Conservation (phyloP, 2,113 vertebrate genomes). For the Oenanthe oenanthe region DNA sequence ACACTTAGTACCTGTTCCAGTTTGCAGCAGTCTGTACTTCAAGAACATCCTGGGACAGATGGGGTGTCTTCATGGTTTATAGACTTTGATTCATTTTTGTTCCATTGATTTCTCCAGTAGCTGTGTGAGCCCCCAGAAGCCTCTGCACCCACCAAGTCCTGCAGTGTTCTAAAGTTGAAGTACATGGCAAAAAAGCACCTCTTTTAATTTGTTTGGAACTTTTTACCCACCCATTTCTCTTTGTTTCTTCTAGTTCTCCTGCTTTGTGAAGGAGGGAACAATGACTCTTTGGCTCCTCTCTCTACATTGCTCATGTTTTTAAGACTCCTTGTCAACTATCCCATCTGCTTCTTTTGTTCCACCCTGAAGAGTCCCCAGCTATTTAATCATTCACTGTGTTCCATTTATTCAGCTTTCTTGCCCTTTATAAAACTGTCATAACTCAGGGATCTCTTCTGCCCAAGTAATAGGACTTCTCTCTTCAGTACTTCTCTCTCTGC, state of each 20-base stretch:
- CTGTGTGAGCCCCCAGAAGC: neutral
- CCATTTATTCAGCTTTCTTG: neutral
- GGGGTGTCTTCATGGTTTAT: neutral
- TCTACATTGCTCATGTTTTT: neutral
- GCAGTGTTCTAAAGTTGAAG: neutral
- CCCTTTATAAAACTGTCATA: neutral
- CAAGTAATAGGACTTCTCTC: neutral
- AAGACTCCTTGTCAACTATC: neutral
- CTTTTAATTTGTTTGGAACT: neutral
- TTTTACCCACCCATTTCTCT: neutral
- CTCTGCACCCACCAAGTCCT: neutral
- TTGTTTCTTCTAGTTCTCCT: neutral
- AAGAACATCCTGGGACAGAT: neutral
- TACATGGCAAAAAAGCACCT: neutral
- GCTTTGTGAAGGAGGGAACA: neutral
- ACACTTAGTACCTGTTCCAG: neutral
- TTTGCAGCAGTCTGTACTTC: neutral
- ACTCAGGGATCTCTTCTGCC: neutral
- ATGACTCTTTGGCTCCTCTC: neutral
- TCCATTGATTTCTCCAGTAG: neutral
- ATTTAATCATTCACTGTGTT: neutral
- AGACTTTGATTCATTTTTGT: neutral
- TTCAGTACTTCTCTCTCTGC: neutral
- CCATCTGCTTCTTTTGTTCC: neutral
- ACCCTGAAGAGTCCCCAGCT: neutral